Base-by-base conservation (phyloP, 2,113 vertebrate species). In the Smithornis capensis region DNA sequence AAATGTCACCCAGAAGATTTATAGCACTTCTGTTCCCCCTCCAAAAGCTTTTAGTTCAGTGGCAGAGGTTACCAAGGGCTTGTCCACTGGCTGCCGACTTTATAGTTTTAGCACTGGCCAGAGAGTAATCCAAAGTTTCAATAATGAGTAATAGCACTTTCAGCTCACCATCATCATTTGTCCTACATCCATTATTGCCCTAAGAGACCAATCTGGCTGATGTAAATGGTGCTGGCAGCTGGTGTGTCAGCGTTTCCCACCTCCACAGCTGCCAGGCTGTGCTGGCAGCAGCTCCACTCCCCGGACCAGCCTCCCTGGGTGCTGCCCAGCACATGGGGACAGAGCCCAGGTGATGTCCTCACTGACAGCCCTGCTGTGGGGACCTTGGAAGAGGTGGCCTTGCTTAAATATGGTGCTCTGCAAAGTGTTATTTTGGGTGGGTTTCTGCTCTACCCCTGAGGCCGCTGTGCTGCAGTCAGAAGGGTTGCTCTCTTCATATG, bases 11-110 rank as follows among this genome's bases (percentile, higher is more conserved):
- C 53, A 7, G 24, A 96, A 97, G 98, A 98, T 98, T 98, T 97
- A 98, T 97, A 90, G 96, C 96, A 96, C 96, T 98, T 97, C 96
- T 96, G 92, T 95, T 97, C 90, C 40, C 90, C 91, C 88, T 96
- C 96, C 25, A 38, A 98, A 97, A 98, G 98, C 98, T 98, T 98
- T 98, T 98, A 98, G 96, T 96, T 97, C 92, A 29, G 96, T 95
- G 97, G 97, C 97, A 97, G 97, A 97, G 98, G 97, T 98, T 96
- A 98, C 83, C 0, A 0, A 76, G 96, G 96, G 79, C 96, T 97
- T 83, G 92, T 83, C 94, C 95, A 50, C 87, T 65, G 59, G 80
- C 94, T 95, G 91, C 91, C 4, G 49, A 70, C 95, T 95, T 97
- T 95, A 94, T 94, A 44, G 71, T 95, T 96, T 96, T 92, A 97